These are phyloP conservation scores for Arrhamphus sclerolepis DNA, from an alignment of 2,797 vertebrate genomes.

Conservation along the genomic window DNA sequence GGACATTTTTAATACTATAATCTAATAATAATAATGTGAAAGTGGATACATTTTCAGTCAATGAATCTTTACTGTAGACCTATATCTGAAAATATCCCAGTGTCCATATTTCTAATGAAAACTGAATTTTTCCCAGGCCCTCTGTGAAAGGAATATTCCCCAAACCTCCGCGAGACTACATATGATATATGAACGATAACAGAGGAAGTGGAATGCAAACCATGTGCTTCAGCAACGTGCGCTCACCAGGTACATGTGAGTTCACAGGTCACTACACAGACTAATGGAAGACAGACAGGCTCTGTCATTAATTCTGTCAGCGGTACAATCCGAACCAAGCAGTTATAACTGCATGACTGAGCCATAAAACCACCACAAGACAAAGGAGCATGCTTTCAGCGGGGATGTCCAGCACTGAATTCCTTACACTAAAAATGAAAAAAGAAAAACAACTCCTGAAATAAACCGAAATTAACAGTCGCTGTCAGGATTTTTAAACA, in stretches of 20 bases:
- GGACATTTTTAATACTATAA: no score
- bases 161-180: neutral
- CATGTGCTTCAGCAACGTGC: conserved; percentile 26
- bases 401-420: neutral
- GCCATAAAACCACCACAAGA: conserved; percentile 3
- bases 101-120: conserved; percentile 39
- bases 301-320: neutral
- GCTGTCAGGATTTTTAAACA: neutral
- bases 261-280: conserved; percentile 24
- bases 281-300: conserved; percentile 25
- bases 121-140: conserved; percentile 29
- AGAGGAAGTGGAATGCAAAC: conserved; percentile 36
- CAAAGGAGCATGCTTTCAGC: neutral
- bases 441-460: conserved; percentile 1
- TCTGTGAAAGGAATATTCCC: conserved; percentile 14
- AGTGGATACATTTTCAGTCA: no score
- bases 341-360: conserved; percentile 4
- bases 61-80: no score
- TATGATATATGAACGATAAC: conserved; percentile 37
- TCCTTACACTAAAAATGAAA: neutral
- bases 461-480: conserved; percentile 19
- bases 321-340: conserved; percentile 1
- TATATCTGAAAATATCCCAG: no score
- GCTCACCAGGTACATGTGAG: conserved; percentile 8
- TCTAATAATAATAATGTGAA: no score